Base-by-base conservation (phyloP, 2,888 invertebrate species). In the Julus scanicus region DNA sequence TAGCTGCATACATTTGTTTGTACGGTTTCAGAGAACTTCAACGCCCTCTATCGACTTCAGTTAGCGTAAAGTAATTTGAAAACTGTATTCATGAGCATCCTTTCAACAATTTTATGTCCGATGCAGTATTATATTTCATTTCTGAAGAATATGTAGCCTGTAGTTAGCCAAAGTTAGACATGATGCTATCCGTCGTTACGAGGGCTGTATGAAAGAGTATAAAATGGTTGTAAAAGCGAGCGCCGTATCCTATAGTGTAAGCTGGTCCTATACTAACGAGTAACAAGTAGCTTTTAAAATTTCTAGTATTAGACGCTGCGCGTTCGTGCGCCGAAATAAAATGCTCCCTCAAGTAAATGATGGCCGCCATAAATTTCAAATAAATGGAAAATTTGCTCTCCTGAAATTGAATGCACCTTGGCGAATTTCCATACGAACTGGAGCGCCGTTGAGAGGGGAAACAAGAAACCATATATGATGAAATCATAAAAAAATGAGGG, bases 201-300 rank as follows among this genome's bases (percentile, higher is more conserved):
- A 53, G 63, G n/a, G 63, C 63, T 29, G 29, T 29, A n/a, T 17
- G n/a, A n/a, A 17, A 17, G 20, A 0, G 11, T 71, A 71, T 71
- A 71, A 71, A 71, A 29, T 20, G 17, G 63, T 9, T 29, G 63
- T 71, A 71, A 71, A 71, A 71, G 63, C 63, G 20, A 71, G 63
- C 4, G 6, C 9, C 20, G 17, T 63, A 6, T 20, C 63, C n/a
- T 29, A 2, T 71, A 20, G 63, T 71, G 63, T 29, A 71, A 71
- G 57, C n/a, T n/a, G 57, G 57, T n/a, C 20, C 20, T 20, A 20
- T 20, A 71, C 17, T 8, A 17, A 71, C 63, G 63, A 71, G 63
- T 71, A 71, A 71, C 63, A 71, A 71, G 63, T 71, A 71, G 63
- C 63, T 20, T 71, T 71, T 71, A 71, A 44, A 71, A 71, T 71